These are phyloP conservation scores for Chymomyza fuscimana DNA, from an alignment of 2,888 invertebrate species.

Conservation along the genomic window DNA sequence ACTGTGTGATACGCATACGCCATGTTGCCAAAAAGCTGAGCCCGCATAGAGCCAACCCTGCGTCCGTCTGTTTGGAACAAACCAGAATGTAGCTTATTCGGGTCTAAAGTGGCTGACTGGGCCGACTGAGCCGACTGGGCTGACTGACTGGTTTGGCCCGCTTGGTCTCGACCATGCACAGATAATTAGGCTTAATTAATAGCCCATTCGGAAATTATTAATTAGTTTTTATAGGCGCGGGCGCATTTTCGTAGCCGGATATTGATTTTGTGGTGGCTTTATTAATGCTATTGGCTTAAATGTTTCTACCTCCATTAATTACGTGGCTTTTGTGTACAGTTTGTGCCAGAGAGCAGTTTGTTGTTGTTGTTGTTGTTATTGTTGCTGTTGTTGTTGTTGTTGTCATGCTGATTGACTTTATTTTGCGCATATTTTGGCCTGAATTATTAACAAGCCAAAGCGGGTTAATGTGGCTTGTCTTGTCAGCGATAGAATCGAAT, in stretches of 20 bases:
- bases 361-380: slow-evolving; percentile 11
- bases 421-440: slow-evolving; percentile 64
- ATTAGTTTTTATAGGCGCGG: slow-evolving; percentile 80
- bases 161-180: slow-evolving; percentile 59
- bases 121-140: not conserved
- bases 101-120: slow-evolving; percentile 39
- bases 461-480: slow-evolving; percentile 6
- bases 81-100: slow-evolving; percentile 36
- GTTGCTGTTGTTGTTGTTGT: slow-evolving; percentile 53
- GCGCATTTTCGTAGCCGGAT: slow-evolving; percentile 80
- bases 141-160: not conserved
- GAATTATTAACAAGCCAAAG: slow-evolving; percentile 64
- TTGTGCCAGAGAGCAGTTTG: slow-evolving; percentile 12
- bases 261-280: slow-evolving; percentile 80
- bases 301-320: slow-evolving; percentile 78
- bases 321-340: slow-evolving; percentile 74
- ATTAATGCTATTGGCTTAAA: slow-evolving; percentile 80
- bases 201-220: slow-evolving; percentile 81
- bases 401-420: slow-evolving; percentile 70
- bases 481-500: not conserved
- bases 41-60: not conserved
- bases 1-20: not conserved
- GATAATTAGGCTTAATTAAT: slow-evolving; percentile 81
- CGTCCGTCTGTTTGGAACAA: not conserved
- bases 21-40: not conserved